Percentiles rank a stretch among this genome's conserved stretches.
Evolutionary conservation across 2,797 vertebrate species (phyloP).

Genomic region (Triplophysa bombifrons): DNA sequence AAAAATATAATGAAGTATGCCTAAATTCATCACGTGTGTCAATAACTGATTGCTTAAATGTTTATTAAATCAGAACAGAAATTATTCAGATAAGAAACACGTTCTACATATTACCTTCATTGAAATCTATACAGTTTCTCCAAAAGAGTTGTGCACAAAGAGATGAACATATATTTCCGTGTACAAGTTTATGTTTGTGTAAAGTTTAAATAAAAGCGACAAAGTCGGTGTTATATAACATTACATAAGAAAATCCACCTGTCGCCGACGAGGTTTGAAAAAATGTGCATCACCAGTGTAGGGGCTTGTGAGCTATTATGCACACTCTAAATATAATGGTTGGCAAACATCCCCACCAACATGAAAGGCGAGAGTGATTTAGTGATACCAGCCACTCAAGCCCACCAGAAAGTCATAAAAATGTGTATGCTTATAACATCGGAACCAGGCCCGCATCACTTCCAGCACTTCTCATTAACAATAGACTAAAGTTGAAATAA

Average conservation of each 20-base stretch:
- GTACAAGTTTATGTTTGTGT: neutral
- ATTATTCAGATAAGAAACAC: neutral
- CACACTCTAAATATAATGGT: conserved; percentile 72
- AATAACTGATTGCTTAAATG: neutral
- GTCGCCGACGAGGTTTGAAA: neutral
- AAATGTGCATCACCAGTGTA: conserved; percentile 34
- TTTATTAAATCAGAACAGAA: neutral
- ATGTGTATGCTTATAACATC: conserved; percentile 32
- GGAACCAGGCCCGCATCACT: conserved; percentile 40
- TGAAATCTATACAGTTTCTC: neutral
- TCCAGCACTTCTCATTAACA: conserved; percentile 49
- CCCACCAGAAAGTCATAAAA: conserved; percentile 62
- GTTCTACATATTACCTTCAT: neutral
- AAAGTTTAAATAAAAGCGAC: neutral
- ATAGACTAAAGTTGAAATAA: conserved; percentile 38
- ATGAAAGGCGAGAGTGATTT: conserved; percentile 78
- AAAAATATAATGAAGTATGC: too few species aligned
- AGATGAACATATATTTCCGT: neutral
- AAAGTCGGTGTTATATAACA: neutral
- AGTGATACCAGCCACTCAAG: conserved; percentile 68
- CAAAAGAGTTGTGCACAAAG: neutral
- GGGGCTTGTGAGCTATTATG: conserved; percentile 37
- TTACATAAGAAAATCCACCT: conserved; percentile 20
- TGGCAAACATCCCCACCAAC: conserved; percentile 80
- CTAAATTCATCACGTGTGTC: neutral